Base-by-base conservation (phyloP, 2,113 vertebrate species). In the Carassius carassius region DNA sequence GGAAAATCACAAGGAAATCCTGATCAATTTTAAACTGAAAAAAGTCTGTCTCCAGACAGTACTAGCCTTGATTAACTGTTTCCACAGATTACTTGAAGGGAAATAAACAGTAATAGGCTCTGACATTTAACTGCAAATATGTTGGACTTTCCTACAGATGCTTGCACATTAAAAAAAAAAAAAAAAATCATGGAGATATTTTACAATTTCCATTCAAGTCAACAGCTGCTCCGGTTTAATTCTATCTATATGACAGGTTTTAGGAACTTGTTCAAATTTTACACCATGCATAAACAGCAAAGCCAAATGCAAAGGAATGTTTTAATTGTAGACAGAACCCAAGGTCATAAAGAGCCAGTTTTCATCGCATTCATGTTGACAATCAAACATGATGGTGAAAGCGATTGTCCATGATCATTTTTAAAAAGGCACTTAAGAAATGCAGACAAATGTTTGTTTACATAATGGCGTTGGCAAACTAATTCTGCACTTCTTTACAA, bases 351-450 rank as follows among this genome's bases (percentile, higher is more conserved):
- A 80, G 60, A 23, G 67, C 78, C 63, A 80, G 60, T 19, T 65
- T 65, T 80, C 78, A 65, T 80, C 37, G 37, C 78, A 65, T 60
- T 60, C 32, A 21, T 21, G 65, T 70, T 56, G 65, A 60, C 49
- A 47, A 72, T 72, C 35, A 83, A 72, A 74, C 5, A 23, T 12
- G 5, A 16, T 16, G 5, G 29, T 73, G 29, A 51, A 25, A 11
- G 47, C 79, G 63, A 85, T 86, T 87, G 82, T 88, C 86, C 84
- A 41, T 88, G 37, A 93, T 94, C 92, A 60, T 63, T 65, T 78
- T 78, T 60, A 92, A 93, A 94, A 96, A 97, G 96, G 96, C 96
- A 97, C 96, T 96, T 96, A 90, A 93, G 94, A 95, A 95, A 96
- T 93, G 93, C 94, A 62, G 93, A 94, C 93, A 94, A 94, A 95